These are phyloP conservation scores for Mesoligia furuncula DNA, from an alignment of 2,888 invertebrate species.

Conservation along the genomic window DNA sequence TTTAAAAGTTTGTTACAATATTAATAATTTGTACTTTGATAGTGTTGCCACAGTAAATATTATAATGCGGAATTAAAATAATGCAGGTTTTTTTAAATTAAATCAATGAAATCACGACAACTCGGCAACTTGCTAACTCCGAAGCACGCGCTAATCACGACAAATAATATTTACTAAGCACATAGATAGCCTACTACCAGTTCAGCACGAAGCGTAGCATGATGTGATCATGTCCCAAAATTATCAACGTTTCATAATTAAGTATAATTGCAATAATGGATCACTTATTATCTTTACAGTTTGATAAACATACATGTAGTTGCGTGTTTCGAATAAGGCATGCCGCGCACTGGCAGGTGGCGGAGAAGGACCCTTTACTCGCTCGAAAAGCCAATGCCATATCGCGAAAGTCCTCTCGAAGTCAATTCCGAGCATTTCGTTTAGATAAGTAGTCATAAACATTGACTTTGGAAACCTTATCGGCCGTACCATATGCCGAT, in stretches of 20 bases:
- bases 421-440: not conserved
- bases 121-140: no score
- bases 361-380: not conserved
- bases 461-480: not conserved
- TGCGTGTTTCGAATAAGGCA: not conserved
- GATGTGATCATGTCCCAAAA: not conserved
- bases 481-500: not conserved
- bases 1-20: no score
- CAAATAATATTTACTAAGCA: no score
- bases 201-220: not conserved
- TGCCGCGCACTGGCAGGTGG: not conserved
- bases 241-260: not conserved
- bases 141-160: no score
- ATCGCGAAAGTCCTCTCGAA: not conserved
- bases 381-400: not conserved
- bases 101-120: no score
- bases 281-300: conserved; percentile 11
- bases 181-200: not conserved
- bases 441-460: not conserved
- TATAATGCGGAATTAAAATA: no score
- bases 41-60: no score
- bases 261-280: conserved; percentile 3
- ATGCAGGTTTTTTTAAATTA: no score
- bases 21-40: no score
- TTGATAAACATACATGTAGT: no score